Base-by-base conservation (phyloP, 2,797 vertebrate genomes). In the Tapirus indicus region DNA sequence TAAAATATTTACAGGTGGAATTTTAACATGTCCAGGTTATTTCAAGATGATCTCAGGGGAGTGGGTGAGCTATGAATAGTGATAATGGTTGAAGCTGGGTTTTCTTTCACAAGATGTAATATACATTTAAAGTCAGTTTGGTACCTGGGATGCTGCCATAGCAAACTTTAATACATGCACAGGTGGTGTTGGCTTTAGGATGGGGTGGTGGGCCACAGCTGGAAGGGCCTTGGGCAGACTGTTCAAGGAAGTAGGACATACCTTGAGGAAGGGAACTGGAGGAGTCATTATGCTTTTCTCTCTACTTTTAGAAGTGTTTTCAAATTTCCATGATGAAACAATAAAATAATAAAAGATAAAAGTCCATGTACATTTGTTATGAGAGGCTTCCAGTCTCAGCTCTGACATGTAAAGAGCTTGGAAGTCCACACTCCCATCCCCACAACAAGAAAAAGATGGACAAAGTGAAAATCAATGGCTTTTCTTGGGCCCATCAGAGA, bases 291-390 rank as follows among this genome's bases (percentile, higher is more conserved):
- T 32, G 21, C 60, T 93, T 44, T 95, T 41, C 11, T n/a, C 16
- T 94, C 47, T 35, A 71, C 20, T 41, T 85, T 79, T 80, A 66
- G 56, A 85, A 85, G 62, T 90, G 56, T 38, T 85, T 80, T 85
- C 32, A 68, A 23, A 68, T 68, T 32, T 75, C 41, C 32, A 69
- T 17, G 44, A 64, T 47, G 29, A 68, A 74, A 68, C 56, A 10
- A 35, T 86, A 7, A 64, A 10, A 35, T 86, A 7, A 64, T 82
- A 25, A 54, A 79, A 44, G 52, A 35, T 69, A 68, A 44, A 20
- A 27, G n/a, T 12, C 69, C 16, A 23, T 41, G 32, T 11, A 49
- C 25, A 7, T 56, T 27, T 52, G 21, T 1, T 7, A 35, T 0
- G 10, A 35, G 69, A 71, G 3, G 18, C 6, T 68, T 93, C 44